Conservation (phyloP, 2,113 vertebrate species). For the Ictalurus furcatus region DNA sequence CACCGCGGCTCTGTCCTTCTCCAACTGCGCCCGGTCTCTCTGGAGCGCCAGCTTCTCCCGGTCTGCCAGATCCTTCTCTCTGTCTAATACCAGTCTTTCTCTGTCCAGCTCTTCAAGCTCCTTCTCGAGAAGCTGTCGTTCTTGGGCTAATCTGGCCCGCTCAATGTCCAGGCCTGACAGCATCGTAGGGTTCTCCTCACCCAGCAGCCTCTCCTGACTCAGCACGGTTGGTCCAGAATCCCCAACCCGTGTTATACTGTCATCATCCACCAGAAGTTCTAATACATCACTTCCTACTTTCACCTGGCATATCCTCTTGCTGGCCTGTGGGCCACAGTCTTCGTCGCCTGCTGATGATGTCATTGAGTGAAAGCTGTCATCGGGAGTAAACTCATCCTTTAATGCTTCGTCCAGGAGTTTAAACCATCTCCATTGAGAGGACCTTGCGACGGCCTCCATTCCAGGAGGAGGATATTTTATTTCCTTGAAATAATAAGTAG, state of each 20-base stretch:
- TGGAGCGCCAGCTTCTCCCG: constrained; percentile 64
- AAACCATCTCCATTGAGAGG: constrained; percentile 76
- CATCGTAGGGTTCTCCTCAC: constrained; percentile 15
- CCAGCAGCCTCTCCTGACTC: constrained; percentile 25
- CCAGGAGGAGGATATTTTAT: constrained; percentile 72
- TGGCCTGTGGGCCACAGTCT: constrained; percentile 28
- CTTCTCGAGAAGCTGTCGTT: constrained; percentile 61
- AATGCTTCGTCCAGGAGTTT: constrained; percentile 76
- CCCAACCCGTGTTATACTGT: constrained; percentile 17
- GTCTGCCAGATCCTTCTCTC: constrained; percentile 62
- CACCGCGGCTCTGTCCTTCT: constrained; percentile 67
- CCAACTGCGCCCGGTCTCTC: constrained; percentile 67
- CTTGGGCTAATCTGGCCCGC: constrained; percentile 59
- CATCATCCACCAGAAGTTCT: constrained; percentile 55
- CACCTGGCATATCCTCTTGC: constrained; percentile 54
- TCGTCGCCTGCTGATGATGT: constrained; percentile 50
- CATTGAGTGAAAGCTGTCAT: constrained; percentile 56
- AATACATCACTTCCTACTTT: constrained; percentile 49
- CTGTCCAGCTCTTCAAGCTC: constrained; percentile 67
- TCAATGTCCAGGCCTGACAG: constrained; percentile 51
- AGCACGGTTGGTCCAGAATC: constrained; percentile 5
- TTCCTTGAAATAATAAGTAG: constrained; percentile 57
- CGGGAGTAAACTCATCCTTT: constrained; percentile 64
- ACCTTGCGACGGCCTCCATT: constrained; percentile 62
- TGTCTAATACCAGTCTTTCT: constrained; percentile 60